Percentiles rank a stretch among this genome's conserved stretches.
These are phyloP conservation scores for Gobio gobio DNA, from an alignment of 2,113 vertebrate genomes.

Conservation along the genomic window DNA sequence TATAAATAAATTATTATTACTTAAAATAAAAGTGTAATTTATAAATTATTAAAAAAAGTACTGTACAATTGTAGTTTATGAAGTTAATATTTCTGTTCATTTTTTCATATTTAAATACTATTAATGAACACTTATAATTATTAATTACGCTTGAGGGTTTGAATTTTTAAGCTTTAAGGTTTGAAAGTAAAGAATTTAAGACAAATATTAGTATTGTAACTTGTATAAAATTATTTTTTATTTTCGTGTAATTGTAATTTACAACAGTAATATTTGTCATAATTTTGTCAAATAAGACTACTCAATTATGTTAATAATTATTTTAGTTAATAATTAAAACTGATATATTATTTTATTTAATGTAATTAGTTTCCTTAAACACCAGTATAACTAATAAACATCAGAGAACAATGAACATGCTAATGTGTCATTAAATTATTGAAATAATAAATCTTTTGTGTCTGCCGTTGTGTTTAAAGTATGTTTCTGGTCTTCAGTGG, in stretches of 20 bases:
- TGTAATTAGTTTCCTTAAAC: not conserved
- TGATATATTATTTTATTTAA: not conserved
- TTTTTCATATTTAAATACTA: not conserved
- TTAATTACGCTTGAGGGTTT: not conserved
- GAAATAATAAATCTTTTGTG: not conserved
- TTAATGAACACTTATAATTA: not conserved
- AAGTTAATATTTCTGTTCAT: not conserved
- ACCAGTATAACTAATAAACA: not conserved
- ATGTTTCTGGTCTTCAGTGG: conserved; percentile 6
- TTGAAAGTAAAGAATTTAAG: not conserved
- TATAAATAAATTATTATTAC: not conserved
- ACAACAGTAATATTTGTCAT: not conserved
- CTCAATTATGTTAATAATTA: not conserved
- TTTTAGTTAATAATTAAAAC: not conserved
- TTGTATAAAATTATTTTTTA: not conserved
- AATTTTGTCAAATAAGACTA: not conserved
- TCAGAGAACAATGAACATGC: not conserved
- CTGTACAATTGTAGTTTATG: not conserved
- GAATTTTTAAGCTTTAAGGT: not conserved
- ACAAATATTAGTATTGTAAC: not conserved
- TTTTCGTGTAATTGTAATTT: not conserved
- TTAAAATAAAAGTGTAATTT: not conserved
- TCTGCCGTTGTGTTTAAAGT: not conserved
- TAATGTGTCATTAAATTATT: not conserved
- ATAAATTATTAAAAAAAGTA: not conserved